Evolutionary conservation across 2,797 vertebrate genomes (phyloP).

Genomic region (Pteronotus mesoamericanus): DNA sequence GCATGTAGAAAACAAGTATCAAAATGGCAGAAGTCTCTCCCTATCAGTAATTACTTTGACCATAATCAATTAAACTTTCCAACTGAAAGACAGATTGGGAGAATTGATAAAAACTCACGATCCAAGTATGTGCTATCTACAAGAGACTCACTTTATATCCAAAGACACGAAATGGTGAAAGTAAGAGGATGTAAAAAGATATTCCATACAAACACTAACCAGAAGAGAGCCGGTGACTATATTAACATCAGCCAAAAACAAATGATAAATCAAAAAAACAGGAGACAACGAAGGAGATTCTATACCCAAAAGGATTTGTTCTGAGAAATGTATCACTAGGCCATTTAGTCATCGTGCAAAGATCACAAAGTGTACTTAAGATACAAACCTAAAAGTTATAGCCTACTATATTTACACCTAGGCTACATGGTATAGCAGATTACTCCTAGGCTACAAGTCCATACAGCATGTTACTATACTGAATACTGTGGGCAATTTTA

Average conservation of each 20-base stretch:
- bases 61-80: not conserved
- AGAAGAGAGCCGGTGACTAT: not conserved
- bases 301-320: not conserved
- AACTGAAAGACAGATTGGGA: not conserved
- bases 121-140: not conserved
- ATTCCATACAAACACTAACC: not conserved
- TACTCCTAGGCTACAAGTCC: not conserved
- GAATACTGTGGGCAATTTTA: not conserved
- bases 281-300: not conserved
- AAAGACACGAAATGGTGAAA: not conserved
- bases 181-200: not conserved
- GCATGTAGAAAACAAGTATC: not conserved
- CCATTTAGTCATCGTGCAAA: not conserved
- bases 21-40: not conserved
- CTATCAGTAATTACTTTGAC: not conserved
- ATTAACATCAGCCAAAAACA: not conserved
- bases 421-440: not conserved
- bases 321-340: not conserved
- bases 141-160: not conserved
- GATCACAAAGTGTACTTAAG: not conserved
- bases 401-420: not conserved
- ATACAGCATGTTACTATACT: not conserved
- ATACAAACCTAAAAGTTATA: not conserved
- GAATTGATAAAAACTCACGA: not conserved
- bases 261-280: not conserved